Evolutionary conservation across 2,797 vertebrate species (phyloP).

Genomic region (Peromyscus nudipes): DNA sequence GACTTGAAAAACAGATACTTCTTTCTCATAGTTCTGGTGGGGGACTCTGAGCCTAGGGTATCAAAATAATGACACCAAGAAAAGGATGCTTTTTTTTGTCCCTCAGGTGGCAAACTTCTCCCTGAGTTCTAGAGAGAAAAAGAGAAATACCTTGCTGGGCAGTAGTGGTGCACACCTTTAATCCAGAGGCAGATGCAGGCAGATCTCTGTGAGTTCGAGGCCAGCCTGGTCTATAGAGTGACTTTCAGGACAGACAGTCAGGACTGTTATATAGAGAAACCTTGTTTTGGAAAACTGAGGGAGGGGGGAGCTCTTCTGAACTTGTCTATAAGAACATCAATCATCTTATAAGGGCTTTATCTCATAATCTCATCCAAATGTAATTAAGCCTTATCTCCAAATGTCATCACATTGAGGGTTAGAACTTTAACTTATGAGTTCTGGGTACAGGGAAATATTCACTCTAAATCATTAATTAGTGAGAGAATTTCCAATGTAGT

Average conservation of each 20-base stretch:
- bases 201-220: too few species aligned
- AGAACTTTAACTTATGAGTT: not conserved
- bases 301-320: too few species aligned
- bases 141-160: not conserved
- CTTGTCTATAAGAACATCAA: not conserved
- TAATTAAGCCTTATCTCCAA: not conserved
- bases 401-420: not conserved
- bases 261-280: too few species aligned
- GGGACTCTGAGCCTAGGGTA: not conserved
- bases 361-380: not conserved
- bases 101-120: not conserved
- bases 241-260: too few species aligned
- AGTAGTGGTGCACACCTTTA: not conserved
- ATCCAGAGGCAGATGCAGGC: too few species aligned
- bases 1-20: not conserved
- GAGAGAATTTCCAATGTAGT: not conserved
- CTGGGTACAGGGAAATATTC: not conserved
- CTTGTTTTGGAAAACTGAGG: too few species aligned
- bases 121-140: not conserved
- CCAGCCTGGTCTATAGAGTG: too few species aligned
- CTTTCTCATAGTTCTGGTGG: not conserved
- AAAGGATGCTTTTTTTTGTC: not conserved
- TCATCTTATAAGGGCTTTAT: not conserved
- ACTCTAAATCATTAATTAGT: not conserved
- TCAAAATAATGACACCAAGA: not conserved